These are phyloP conservation scores for Xestia xanthographa DNA, from an alignment of 2,888 invertebrate species.

Conservation along the genomic window DNA sequence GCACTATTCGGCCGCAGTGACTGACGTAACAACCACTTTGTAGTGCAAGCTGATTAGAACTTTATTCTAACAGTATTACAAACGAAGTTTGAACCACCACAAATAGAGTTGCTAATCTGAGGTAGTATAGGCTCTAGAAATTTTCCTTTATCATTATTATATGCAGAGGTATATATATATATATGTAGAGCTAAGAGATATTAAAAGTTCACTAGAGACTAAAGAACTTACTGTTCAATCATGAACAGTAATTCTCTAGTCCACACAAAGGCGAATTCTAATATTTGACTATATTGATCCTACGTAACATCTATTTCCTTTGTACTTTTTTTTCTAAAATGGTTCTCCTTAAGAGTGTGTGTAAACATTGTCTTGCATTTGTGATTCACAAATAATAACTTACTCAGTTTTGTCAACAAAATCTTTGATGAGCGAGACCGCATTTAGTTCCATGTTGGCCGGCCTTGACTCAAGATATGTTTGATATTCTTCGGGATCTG, in stretches of 20 bases:
- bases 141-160: background rate
- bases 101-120: too few relatives aligned
- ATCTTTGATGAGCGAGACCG: slow-evolving; percentile 91
- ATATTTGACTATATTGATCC: background rate
- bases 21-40: too few relatives aligned
- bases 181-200: too few relatives aligned
- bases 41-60: too few relatives aligned
- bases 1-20: too few relatives aligned
- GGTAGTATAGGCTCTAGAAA: too few relatives aligned
- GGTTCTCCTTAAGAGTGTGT: background rate
- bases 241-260: background rate
- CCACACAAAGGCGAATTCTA: too few relatives aligned
- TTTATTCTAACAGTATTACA: too few relatives aligned
- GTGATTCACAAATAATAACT: slow-evolving; percentile 61
- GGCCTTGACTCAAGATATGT: slow-evolving; percentile 92
- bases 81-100: too few relatives aligned
- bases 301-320: background rate
- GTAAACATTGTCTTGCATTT: background rate
- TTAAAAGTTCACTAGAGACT: too few relatives aligned
- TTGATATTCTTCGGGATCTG: slow-evolving; percentile 90
- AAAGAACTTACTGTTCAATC: too few relatives aligned
- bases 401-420: slow-evolving; percentile 91
- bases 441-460: slow-evolving; percentile 92
- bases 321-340: background rate
- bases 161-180: background rate